Evolutionary conservation across 2,113 vertebrate genomes (phyloP), one percentile per base, ranked within the genome.

Genomic region (Clupea harengus): DNA sequence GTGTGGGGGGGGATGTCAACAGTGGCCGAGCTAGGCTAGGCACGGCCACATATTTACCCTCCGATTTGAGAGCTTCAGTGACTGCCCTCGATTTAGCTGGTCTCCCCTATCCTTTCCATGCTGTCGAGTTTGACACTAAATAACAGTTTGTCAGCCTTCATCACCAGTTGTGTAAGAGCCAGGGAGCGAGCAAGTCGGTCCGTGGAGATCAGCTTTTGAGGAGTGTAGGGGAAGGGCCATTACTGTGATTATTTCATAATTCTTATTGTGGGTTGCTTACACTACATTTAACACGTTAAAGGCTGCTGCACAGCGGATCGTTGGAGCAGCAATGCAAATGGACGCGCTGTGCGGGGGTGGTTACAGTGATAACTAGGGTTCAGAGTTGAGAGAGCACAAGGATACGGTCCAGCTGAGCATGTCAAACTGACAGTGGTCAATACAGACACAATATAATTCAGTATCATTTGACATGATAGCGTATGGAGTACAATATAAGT

Each of bases 231-330:
- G 72, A 17, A 75, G 28, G 57, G 5, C 78, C 45, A 81, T 80
- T 78, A 85, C 52, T 49, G 64, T 82, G 87, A 83, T 39, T 60
- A 87, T 87, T 82, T 80, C 81, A 85, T 85, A 60, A 72, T 18
- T 52, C 15, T 57, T 17, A 82, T 50, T 82, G 50, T 32, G 46
- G 64, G 28, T 86, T 39, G 20, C 72, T 78, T 32, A 54, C 50
- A 86, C 82, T 22, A 6, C 83, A 80, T 49, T 32, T 75, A 50
- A 84, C 72, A 13, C 25, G 32, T 78, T 78, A 78, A 15, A 39
- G 28, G 72, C 20, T 10, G 46, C 28, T 39, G 67, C 67, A 75
- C 10, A 39, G 67, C 25, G 10, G 10, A 39, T 10, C 25, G 67
- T 11, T 75, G 9, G 11, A 39, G 67, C 67, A 75, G 67, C 67